Conservation (phyloP, 2,113 vertebrate species). For the Lepus americanus region DNA sequence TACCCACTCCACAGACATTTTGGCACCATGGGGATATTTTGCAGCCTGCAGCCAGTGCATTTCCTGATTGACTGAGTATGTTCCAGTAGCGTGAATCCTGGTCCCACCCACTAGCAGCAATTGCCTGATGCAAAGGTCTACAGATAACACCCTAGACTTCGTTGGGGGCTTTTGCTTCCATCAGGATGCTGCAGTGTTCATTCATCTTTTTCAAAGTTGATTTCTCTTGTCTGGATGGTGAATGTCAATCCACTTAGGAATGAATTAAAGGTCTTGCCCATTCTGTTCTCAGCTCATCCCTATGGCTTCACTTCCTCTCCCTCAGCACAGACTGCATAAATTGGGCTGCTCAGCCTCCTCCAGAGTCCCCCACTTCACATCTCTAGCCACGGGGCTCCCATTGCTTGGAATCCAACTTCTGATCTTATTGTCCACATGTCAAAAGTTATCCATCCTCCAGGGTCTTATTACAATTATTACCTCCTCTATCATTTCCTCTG, state of each 20-base stretch:
- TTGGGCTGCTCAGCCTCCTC: background rate
- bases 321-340: background rate
- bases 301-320: background rate
- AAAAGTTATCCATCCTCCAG: background rate
- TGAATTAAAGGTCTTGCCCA: background rate
- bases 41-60: constrained; percentile 84
- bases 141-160: background rate
- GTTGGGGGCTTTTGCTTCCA: background rate
- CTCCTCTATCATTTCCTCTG: background rate
- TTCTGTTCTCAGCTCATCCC: background rate
- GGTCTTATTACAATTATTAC: background rate
- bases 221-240: background rate
- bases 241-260: background rate
- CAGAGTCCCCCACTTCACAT: background rate
- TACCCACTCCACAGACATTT: constrained; percentile 83
- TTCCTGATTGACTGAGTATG: constrained; percentile 84
- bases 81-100: constrained; percentile 79
- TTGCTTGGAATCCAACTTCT: background rate
- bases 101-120: constrained; percentile 75
- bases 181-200: background rate
- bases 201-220: background rate
- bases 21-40: constrained; percentile 85
- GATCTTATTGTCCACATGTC: background rate
- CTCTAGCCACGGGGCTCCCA: background rate
- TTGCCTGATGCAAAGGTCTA: background rate